phyloP scores from a whole-genome alignment of 2,797 vertebrate species.

The Acanthiza pusilla region DNA sequence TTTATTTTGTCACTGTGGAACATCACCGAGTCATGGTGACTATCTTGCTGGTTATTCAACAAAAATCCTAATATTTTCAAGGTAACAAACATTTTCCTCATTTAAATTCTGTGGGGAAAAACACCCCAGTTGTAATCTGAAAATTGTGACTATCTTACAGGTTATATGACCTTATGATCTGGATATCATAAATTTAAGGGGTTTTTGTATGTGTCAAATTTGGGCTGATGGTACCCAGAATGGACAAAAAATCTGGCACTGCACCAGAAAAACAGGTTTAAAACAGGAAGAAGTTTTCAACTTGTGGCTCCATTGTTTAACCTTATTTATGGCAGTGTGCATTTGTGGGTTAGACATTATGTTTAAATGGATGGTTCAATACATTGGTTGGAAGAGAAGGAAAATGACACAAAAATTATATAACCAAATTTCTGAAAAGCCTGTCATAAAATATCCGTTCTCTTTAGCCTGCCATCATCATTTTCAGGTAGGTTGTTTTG shows the following conservation, averaged over 20 bases:
- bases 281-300: background rate
- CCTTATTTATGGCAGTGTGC: background rate
- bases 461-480: background rate
- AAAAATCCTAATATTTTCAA: background rate
- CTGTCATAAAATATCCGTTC: background rate
- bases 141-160: background rate
- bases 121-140: background rate
- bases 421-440: background rate
- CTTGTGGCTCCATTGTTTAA: background rate
- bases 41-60: background rate
- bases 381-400: background rate
- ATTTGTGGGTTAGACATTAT: background rate
- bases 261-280: background rate
- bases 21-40: background rate
- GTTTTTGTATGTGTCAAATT: background rate
- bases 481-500: background rate
- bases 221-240: background rate
- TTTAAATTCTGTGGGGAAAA: background rate
- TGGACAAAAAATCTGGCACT: background rate
- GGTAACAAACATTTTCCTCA: background rate
- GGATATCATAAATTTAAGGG: background rate
- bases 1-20: background rate
- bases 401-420: background rate
- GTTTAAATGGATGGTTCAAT: background rate
- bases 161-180: background rate